Percentiles rank a stretch among this genome's conserved stretches.
Conservation (phyloP, 2,113 vertebrate genomes). For the Dicaeum eximium region DNA sequence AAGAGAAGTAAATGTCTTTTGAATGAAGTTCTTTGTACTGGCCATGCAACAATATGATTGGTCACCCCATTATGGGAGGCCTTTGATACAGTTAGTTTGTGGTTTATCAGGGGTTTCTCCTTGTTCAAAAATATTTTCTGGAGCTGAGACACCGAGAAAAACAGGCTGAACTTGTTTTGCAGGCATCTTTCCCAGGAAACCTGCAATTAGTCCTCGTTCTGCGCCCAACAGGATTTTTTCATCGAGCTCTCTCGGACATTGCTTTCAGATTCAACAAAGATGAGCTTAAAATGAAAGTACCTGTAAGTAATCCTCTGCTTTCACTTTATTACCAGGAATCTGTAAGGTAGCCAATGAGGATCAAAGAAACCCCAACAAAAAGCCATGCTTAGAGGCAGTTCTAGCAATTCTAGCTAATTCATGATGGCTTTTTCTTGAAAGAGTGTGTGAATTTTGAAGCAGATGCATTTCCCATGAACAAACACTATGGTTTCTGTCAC, state of each 20-base stretch:
- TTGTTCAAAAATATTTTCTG: neutral
- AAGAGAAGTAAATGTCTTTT: neutral
- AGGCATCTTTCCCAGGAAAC: conserved; percentile 97
- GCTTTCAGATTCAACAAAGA: conserved; percentile 92
- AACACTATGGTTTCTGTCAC: neutral
- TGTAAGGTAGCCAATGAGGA: neutral
- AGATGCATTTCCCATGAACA: neutral
- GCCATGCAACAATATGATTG: neutral
- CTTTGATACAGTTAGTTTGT: neutral
- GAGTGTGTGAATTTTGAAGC: neutral
- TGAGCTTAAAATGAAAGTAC: conserved; percentile 99
- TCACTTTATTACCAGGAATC: neutral
- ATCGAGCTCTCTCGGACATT: conserved; percentile 88
- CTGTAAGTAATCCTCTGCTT: conserved; percentile 75
- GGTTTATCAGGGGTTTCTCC: neutral
- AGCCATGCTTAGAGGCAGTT: neutral
- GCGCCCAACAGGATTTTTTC: conserved; percentile 88
- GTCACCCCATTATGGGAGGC: neutral
- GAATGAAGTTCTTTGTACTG: neutral
- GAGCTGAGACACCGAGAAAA: neutral
- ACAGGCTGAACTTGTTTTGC: neutral
- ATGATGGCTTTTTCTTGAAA: neutral
- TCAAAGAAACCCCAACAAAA: neutral
- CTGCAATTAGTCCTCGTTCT: conserved; percentile 93
- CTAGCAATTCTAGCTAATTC: neutral